Conservation (phyloP, 2,113 vertebrate genomes). For the Chionodraco myersi region DNA sequence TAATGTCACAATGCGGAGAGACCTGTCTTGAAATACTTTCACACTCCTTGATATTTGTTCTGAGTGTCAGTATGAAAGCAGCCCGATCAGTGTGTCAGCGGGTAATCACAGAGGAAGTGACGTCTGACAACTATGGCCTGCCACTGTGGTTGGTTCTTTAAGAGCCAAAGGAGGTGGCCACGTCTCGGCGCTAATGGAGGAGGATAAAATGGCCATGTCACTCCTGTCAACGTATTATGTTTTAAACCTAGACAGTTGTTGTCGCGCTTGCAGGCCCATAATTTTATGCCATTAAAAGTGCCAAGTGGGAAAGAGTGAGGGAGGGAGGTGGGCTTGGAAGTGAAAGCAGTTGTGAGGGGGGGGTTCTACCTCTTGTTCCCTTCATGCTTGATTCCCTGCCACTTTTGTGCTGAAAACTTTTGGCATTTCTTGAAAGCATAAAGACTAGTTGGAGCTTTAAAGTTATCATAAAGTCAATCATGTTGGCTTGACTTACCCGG, state of each 20-base stretch:
- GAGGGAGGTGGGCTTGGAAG: slow-evolving; percentile 68
- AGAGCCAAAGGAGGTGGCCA: slow-evolving; percentile 77
- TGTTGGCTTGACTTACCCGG: slow-evolving; percentile 93
- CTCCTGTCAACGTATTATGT: slow-evolving; percentile 87
- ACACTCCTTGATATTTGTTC: slow-evolving; percentile 35
- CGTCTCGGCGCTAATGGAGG: slow-evolving; percentile 76
- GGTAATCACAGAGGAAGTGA: slow-evolving; percentile 79
- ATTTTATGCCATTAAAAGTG: slow-evolving; percentile 90
- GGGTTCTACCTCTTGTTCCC: slow-evolving; percentile 75
- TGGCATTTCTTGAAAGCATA: slow-evolving; percentile 94
- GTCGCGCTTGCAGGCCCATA: slow-evolving; percentile 87
- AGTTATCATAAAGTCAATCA: slow-evolving; percentile 98
- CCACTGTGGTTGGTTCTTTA: slow-evolving; percentile 64
- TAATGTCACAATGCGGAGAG: slow-evolving; percentile 50
- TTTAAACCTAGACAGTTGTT: slow-evolving; percentile 87
- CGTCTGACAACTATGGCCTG: slow-evolving; percentile 71
- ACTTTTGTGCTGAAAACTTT: slow-evolving; percentile 86
- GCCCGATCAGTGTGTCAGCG: slow-evolving; percentile 70
- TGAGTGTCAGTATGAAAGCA: slow-evolving; percentile 71
- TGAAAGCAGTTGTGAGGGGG: slow-evolving; percentile 53
- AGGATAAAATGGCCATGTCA: slow-evolving; percentile 83
- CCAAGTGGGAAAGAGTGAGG: slow-evolving; percentile 67
- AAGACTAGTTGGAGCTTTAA: slow-evolving; percentile 92
- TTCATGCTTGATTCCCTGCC: slow-evolving; percentile 86
- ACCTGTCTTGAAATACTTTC: slow-evolving; percentile 59